Conservation (phyloP, 2,888 invertebrate species). For the Watsonalla cultraria region DNA sequence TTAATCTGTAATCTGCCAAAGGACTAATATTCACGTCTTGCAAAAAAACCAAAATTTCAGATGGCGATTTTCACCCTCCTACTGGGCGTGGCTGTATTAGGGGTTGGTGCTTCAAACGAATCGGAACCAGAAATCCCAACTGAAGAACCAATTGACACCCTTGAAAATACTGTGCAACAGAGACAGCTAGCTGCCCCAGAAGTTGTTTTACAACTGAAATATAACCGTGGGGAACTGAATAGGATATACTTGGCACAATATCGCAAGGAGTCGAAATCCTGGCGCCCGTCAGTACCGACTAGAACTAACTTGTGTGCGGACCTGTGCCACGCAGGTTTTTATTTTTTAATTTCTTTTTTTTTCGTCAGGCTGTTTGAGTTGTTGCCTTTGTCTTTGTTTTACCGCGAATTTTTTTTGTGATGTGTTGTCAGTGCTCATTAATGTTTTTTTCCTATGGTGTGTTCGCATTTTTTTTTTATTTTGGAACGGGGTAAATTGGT, state of each 20-base stretch:
- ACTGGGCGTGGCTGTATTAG: conserved; percentile 48
- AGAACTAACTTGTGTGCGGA: conserved; percentile 59
- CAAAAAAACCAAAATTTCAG: conserved; percentile 25
- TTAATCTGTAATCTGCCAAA: background rate
- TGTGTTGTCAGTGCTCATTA: background rate
- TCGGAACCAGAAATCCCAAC: conserved; percentile 29
- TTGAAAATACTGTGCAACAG: conserved; percentile 28
- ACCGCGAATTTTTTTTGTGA: conserved; percentile 16
- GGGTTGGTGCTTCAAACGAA: conserved; percentile 41
- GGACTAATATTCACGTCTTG: conserved; percentile 1
- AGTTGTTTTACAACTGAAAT: conserved; percentile 68
- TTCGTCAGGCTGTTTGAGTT: conserved; percentile 24
- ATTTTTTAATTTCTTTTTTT: conserved; percentile 19
- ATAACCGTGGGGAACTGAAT: conserved; percentile 66
- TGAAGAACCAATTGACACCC: conserved; percentile 37
- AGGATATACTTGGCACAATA: conserved; percentile 72
- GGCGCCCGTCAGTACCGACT: conserved; percentile 55
- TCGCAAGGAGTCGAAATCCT: conserved; percentile 40
- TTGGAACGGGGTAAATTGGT: background rate
- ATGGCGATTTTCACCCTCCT: conserved; percentile 47
- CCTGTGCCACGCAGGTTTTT: conserved; percentile 69
- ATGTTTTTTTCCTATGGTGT: conserved; percentile 4
- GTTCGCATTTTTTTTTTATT: conserved; percentile 10
- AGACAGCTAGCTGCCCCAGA: conserved; percentile 54
- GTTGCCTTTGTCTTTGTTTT: conserved; percentile 19